Base-by-base conservation (phyloP, 2,113 vertebrate species). In the Mystacornis crossleyi region DNA sequence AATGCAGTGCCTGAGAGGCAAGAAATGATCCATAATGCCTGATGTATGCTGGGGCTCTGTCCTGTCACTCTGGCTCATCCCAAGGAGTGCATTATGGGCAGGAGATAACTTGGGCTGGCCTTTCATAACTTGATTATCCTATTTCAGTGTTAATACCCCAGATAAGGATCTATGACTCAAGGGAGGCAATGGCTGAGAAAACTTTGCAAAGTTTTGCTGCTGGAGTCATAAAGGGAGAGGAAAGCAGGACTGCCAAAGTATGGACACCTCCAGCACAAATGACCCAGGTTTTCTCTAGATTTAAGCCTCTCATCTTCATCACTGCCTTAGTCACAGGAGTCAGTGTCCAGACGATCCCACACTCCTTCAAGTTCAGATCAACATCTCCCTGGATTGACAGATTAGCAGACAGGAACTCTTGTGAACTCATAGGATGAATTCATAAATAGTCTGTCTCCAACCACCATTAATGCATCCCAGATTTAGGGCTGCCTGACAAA, bases 1-100 rank as follows among this genome's bases (percentile, higher is more conserved):
- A 89, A 96, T 94, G 95, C 94, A 66, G 81, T 50, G 93, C 77
- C 47, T 55, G 80, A 91, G 91, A 89, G 74, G 73, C 72, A 81
- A 74, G 81, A 20, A 66, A 8, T 42, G 57, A 85, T 92, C 93
- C 80, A 24, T 60, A 79, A 80, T 57, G 81, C 74, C 82, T 80
- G 62, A 69, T 72, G 48, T 17, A 1, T 58, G 36, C 89, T 0
- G 7, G 71, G 64, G 38, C 54, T 81, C 62, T 45, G 36, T 77
- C 58, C 43, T 92, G 89, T 36, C 86, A 3, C 48, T 83, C 73
- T 12, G 60, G 72, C 83, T 94, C 86, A 60, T 86, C 86, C 18
- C 13, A 43, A n/a, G 75, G 57, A 80, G 45, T 17, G 58, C 33
- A 1, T 73, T 26, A 64, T 36, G 65, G 55, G 31, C 1, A 4